Evolutionary conservation across 2,888 invertebrate species (phyloP), one percentile per base, ranked within the genome.

Genomic region (Acrobasis suavella): DNA sequence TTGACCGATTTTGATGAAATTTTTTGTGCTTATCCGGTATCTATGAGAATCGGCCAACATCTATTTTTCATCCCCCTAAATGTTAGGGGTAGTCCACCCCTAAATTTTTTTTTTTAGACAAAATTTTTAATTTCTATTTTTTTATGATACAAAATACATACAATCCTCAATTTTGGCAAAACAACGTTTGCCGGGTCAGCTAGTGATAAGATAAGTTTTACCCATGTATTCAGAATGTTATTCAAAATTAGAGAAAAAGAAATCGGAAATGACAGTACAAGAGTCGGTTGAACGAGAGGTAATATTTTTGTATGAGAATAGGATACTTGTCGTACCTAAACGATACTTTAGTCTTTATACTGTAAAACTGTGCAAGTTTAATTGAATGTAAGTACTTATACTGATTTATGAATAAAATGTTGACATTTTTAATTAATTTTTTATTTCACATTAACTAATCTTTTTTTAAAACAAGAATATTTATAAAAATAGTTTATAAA

Each of bases 371-470:
- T 82, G 70, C 78, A 78, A 59, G 72, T 55, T 56, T 83, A 83
- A 83, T 79, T 85, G 74, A 73, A 80, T 86, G 80, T 89, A 87
- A 86, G 82, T 82, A 86, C 82, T 86, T 88, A 84, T 88, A 91
- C 84, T 84, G 85, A 85, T 89, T 89, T 86, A 91, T 83, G 80
- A 91, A 90, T 91, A 91, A 90, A 91, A 89, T 91, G 91, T 91
- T 91, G 89, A 90, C 81, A 82, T 87, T 89, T 86, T 80, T 76
- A 76, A 58, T 72, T 65, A n/a, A 62, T 17, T 52, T 71, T 77
- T 78, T 72, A 68, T 68, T 77, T 32, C 14, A 12, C 46, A 15
- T 10, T 50, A 10, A 16, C 14, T 22, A 3, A 17, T 14, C 37
- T 16, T 55, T n/a, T n/a, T n/a, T n/a, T n/a, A n/a, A n/a, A n/a